phyloP scores from a whole-genome alignment of 2,113 vertebrate genomes.

The Campylomormyrus numenius region DNA sequence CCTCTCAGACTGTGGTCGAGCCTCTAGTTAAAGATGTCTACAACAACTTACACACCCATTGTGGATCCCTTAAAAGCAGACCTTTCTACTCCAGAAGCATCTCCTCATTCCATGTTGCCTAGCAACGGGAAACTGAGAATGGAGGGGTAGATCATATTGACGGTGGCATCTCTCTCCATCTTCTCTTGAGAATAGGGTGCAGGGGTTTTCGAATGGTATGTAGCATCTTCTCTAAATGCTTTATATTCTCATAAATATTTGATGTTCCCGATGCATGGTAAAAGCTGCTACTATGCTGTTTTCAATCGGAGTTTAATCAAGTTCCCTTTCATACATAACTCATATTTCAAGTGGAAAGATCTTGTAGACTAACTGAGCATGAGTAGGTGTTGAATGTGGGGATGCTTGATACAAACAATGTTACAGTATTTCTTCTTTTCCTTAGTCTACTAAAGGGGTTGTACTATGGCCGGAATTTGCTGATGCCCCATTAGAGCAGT shows the following conservation, averaged over 20 bases:
- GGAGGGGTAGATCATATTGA: slow-evolving; percentile 19
- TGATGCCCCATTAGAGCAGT: neutral
- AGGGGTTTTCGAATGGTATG: neutral
- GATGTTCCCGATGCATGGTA: neutral
- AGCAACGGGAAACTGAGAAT: slow-evolving; percentile 35
- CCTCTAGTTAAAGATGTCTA: slow-evolving; percentile 26
- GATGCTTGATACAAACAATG: neutral
- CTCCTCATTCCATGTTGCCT: slow-evolving; percentile 35
- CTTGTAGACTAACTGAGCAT: neutral
- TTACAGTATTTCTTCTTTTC: neutral
- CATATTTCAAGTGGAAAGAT: neutral
- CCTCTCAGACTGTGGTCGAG: slow-evolving; percentile 1
- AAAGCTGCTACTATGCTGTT: neutral
- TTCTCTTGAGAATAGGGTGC: neutral
- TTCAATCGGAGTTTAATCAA: neutral
- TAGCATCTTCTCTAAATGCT: neutral
- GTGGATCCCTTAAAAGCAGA: slow-evolving; percentile 38
- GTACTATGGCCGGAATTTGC: neutral
- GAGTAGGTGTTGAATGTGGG: neutral
- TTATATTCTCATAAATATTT: neutral
- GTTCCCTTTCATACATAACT: neutral
- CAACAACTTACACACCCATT: slow-evolving; percentile 37
- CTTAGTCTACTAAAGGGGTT: neutral
- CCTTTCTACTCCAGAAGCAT: slow-evolving; percentile 26
- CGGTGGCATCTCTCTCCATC: slow-evolving; percentile 2